Evolutionary conservation across 1,140 invertebrate genomes (phyloP).

Genomic region (Pygmarrhopalites habei): DNA sequence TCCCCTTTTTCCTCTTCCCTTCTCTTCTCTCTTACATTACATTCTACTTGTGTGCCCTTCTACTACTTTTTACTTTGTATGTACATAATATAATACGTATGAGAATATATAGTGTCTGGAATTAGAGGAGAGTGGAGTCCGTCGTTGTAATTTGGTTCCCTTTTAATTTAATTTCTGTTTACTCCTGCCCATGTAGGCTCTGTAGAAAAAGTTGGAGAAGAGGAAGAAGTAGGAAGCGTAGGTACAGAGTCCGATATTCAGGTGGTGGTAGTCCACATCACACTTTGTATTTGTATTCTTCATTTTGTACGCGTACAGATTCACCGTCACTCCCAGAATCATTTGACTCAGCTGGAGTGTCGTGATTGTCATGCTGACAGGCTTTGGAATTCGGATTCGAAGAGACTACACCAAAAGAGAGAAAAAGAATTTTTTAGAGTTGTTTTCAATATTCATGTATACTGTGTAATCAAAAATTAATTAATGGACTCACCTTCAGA

Average conservation of each 20-base stretch:
- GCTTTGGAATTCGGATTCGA: constrained; percentile 73
- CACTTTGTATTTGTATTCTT: constrained; percentile 59
- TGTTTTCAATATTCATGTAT: neutral
- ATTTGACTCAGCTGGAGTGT: constrained; percentile 87
- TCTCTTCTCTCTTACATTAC: no score
- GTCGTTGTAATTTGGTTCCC: no score
- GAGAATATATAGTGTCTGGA: no score
- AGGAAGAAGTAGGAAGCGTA: constrained; percentile 89
- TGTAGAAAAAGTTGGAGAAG: constrained; percentile 84
- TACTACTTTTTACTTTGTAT: no score
- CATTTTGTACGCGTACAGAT: constrained; percentile 70
- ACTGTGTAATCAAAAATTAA: neutral
- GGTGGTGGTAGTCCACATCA: constrained; percentile 77
- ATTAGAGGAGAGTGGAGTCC: no score
- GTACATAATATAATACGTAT: no score
- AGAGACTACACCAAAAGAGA: constrained; percentile 50
- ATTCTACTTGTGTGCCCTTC: no score
- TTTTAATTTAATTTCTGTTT: neutral
- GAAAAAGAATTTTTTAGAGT: neutral
- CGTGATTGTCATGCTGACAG: constrained; percentile 86
- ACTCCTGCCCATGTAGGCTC: constrained; percentile 58
- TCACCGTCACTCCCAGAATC: constrained; percentile 84
- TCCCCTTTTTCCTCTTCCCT: neutral
- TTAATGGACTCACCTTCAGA: constrained; percentile 25
- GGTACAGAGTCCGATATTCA: constrained; percentile 84